Conservation (phyloP, 30 jellyfish, hydroid and myxozoan genomes). For the Haliclystus octoradiatus region DNA sequence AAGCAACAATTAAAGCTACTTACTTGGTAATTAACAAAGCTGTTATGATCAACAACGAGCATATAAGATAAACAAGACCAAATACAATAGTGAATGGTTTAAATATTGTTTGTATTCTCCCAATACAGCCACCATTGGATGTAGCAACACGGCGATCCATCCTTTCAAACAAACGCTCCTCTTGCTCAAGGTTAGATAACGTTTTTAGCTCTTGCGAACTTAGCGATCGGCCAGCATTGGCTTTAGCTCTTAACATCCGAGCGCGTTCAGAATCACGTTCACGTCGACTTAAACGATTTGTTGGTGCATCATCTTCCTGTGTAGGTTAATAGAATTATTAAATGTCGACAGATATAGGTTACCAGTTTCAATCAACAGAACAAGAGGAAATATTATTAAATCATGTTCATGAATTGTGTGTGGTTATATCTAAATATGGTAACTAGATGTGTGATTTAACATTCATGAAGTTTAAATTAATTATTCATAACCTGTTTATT, state of each 20-base stretch:
- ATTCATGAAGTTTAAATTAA: no score
- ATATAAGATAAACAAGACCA: slow-evolving; percentile 39
- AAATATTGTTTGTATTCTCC: slow-evolving; percentile 31
- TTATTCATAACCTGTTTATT: no score
- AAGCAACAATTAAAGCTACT: no score
- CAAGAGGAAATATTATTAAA: no score
- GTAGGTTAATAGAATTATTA: background rate
- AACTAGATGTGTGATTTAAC: no score
- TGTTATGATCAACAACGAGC: slow-evolving; percentile 51
- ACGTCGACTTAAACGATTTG: slow-evolving; percentile 36
- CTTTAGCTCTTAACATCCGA: slow-evolving; percentile 67
- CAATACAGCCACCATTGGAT: slow-evolving; percentile 23
- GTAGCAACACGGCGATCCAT: slow-evolving; percentile 40
- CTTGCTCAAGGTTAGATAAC: slow-evolving; percentile 66
- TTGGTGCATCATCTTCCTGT: slow-evolving; percentile 22
- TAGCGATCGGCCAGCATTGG: slow-evolving; percentile 57
- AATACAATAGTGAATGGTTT: slow-evolving; percentile 65
- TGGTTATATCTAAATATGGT: no score
- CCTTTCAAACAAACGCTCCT: slow-evolving; percentile 65
- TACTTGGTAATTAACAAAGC: slow-evolving; percentile 72
- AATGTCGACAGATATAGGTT: background rate
- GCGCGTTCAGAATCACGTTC: slow-evolving; percentile 79
- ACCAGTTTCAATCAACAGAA: background rate
- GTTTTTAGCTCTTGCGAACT: slow-evolving; percentile 60
- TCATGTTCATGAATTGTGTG: no score